Percentiles rank a stretch among this genome's conserved stretches.
Evolutionary conservation across 2,888 invertebrate genomes (phyloP).

Genomic region (Aplocera efformata): DNA sequence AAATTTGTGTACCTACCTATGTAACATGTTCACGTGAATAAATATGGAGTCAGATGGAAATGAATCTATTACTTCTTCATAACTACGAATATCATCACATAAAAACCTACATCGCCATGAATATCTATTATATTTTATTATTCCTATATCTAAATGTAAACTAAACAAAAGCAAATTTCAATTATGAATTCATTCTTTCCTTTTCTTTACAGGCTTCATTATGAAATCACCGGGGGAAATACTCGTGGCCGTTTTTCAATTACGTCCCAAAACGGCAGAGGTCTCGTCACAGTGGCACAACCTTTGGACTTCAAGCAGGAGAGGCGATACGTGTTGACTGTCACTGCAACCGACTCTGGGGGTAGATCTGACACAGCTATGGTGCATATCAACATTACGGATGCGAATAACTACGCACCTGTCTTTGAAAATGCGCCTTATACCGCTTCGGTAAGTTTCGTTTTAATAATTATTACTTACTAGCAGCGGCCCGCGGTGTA

Average conservation of each 20-base stretch:
- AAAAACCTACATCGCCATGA: no score
- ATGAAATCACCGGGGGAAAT: conserved; percentile 92
- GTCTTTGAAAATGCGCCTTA: conserved; percentile 97
- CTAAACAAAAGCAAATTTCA: no score
- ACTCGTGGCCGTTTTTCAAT: conserved; percentile 93
- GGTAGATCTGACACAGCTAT: conserved; percentile 93
- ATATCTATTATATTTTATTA: no score
- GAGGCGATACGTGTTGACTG: conserved; percentile 90
- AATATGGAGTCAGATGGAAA: no score
- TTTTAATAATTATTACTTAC: no score
- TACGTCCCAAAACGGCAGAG: conserved; percentile 93
- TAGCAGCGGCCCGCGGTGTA: no score
- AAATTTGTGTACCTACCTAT: no score
- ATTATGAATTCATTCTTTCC: no score
- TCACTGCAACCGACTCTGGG: conserved; percentile 94
- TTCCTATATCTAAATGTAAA: no score
- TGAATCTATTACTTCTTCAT: no score
- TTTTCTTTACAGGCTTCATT: conserved; percentile 84
- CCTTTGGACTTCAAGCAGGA: conserved; percentile 96
- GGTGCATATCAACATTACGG: conserved; percentile 95
- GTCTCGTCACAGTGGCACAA: conserved; percentile 92
- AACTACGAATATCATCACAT: no score
- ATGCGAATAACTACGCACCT: conserved; percentile 96
- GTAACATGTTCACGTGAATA: no score
- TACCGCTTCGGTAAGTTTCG: conserved; percentile 84